A percentile compares a stretch with the other conserved stretches of the same genome.
Evolutionary conservation across 2,113 vertebrate species (phyloP).

Genomic region (Excalfactoria chinensis): DNA sequence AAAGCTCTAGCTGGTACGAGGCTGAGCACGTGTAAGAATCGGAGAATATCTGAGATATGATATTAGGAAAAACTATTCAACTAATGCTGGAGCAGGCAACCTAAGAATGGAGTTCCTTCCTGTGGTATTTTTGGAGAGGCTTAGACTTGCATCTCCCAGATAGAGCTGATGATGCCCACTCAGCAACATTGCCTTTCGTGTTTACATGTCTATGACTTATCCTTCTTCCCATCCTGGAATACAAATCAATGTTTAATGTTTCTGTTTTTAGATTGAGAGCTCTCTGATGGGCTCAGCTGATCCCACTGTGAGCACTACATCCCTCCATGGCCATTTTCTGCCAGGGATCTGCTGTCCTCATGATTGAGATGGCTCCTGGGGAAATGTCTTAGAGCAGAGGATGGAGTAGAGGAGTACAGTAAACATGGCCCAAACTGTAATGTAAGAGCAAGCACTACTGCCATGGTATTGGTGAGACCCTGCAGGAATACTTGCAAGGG

Average conservation of each 20-base stretch:
- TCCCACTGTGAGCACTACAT: neutral
- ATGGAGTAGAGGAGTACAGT: neutral
- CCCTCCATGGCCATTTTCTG: neutral
- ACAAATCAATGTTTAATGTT: neutral
- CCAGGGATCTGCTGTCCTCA: neutral
- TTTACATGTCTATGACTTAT: neutral
- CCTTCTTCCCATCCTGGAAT: neutral
- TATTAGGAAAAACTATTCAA: constrained; percentile 16
- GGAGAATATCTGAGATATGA: constrained; percentile 36
- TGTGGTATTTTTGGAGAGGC: neutral
- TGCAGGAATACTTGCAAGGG: neutral
- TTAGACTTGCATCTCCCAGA: neutral
- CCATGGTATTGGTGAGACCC: neutral
- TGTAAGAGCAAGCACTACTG: neutral
- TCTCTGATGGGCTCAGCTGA: neutral
- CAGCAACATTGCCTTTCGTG: neutral
- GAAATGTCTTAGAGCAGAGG: neutral
- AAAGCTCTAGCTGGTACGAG: constrained; percentile 44
- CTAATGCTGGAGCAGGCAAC: neutral
- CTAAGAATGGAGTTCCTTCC: neutral
- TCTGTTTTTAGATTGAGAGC: neutral
- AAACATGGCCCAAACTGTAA: neutral
- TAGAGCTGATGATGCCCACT: neutral
- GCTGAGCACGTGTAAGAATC: neutral
- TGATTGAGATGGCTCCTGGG: neutral